These are phyloP conservation scores for Barbus barbus DNA, from an alignment of 2,113 vertebrate genomes.

Conservation along the genomic window DNA sequence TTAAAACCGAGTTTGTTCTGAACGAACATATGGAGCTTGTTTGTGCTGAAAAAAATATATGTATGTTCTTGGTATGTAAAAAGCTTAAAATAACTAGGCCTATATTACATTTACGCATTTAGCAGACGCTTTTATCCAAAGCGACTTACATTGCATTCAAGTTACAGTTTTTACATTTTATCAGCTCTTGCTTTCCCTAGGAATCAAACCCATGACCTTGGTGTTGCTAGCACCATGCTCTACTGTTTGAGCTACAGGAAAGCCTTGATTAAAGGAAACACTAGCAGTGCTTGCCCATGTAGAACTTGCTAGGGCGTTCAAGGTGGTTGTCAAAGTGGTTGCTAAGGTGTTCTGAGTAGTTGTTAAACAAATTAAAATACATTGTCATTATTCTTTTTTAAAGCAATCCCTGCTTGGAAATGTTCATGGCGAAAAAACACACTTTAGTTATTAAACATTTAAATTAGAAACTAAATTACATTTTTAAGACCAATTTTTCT, in stretches of 20 bases:
- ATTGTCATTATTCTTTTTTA: neutral
- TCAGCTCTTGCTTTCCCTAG: too few relatives aligned
- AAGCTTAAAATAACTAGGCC: neutral
- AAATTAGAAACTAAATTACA: neutral
- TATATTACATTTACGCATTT: neutral
- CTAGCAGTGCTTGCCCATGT: neutral
- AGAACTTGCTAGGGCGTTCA: neutral
- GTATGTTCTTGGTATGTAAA: neutral
- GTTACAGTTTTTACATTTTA: too few relatives aligned
- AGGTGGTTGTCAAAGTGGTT: neutral
- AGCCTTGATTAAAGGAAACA: neutral
- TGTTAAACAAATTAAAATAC: neutral
- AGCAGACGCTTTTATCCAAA: too few relatives aligned
- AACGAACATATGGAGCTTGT: constrained; percentile 24
- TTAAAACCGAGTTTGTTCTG: neutral
- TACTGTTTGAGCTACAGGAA: too few relatives aligned
- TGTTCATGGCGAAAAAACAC: neutral
- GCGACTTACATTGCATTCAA: too few relatives aligned
- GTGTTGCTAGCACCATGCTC: too few relatives aligned
- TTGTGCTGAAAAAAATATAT: neutral
- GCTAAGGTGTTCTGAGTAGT: neutral
- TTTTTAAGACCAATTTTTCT: neutral
- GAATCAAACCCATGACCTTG: too few relatives aligned
- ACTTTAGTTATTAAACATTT: neutral
- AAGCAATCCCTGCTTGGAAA: neutral